Conservation (phyloP, 1,140 invertebrate genomes). For the Drosophila kepulauana region DNA sequence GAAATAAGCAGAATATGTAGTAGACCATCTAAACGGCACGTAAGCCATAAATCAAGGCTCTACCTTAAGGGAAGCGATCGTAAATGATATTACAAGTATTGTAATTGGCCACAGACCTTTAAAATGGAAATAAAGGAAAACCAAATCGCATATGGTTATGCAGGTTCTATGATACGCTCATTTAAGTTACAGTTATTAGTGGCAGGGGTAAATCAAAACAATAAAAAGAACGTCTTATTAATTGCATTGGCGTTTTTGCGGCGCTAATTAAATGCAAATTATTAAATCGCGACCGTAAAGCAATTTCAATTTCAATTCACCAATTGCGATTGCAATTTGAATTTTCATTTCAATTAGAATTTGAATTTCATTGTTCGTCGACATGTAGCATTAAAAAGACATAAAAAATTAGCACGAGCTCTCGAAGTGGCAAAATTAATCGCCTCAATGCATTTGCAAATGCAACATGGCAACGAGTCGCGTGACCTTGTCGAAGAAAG, state of each 20-base stretch:
- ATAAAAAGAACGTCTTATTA: constrained; percentile 32
- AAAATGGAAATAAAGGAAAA: not conserved
- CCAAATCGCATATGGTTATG: not conserved
- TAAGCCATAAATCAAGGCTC: not conserved
- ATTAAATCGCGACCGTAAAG: constrained; percentile 16
- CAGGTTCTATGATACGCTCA: constrained; percentile 5
- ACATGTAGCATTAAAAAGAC: constrained; percentile 25
- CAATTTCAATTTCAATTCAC: constrained; percentile 20
- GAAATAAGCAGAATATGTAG: not conserved
- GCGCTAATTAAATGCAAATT: constrained; percentile 68
- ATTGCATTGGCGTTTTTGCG: constrained; percentile 19
- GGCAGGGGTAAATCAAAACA: constrained; percentile 4
- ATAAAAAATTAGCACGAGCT: constrained; percentile 27
- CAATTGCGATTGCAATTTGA: constrained; percentile 9
- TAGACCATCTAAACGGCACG: not conserved
- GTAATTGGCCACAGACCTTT: not conserved
- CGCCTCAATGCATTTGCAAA: constrained; percentile 48
- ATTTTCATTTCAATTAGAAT: constrained; percentile 10
- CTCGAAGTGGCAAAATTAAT: constrained; percentile 34
- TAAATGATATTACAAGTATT: not conserved
- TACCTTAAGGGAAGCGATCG: not conserved
- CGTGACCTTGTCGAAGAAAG: too few species aligned
- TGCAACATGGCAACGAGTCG: constrained; percentile 3
- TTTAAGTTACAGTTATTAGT: constrained; percentile 17
- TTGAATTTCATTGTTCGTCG: constrained; percentile 15